Conservation (phyloP, 2,797 vertebrate species). For the Luscinia megarhynchos region DNA sequence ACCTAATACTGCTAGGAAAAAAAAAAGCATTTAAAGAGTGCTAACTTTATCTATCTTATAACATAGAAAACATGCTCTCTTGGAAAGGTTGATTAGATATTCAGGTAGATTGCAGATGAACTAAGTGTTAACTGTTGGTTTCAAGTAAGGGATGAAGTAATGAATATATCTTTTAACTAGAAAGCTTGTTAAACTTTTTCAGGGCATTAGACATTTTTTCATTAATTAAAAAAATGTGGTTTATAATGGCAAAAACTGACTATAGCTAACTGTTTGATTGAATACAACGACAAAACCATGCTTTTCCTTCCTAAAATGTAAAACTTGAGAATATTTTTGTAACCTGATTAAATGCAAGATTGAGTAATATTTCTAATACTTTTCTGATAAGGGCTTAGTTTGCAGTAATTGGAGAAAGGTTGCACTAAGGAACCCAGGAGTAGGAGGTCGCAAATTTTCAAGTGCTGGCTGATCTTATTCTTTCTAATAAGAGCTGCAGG, state of each 20-base stretch:
- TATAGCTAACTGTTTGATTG: neutral
- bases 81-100: neutral
- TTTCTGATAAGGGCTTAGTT: neutral
- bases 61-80: accelerated
- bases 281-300: neutral
- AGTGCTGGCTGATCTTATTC: neutral
- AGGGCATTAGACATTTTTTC: neutral
- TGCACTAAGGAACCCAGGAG: neutral
- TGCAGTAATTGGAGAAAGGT: neutral
- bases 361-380: neutral
- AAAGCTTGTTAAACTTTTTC: neutral
- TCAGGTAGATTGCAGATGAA: neutral
- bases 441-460: neutral
- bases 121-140: neutral
- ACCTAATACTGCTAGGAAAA: neutral
- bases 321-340: neutral
- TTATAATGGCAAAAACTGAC: neutral
- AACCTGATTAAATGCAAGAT: neutral
- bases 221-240: neutral
- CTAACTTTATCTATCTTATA: neutral
- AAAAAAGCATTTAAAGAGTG: neutral
- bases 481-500: neutral
- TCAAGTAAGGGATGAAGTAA: neutral
- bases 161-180: neutral
- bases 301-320: neutral